Evolutionary conservation across 2,888 invertebrate genomes (phyloP).

Genomic region (Diarsia dahlii): DNA sequence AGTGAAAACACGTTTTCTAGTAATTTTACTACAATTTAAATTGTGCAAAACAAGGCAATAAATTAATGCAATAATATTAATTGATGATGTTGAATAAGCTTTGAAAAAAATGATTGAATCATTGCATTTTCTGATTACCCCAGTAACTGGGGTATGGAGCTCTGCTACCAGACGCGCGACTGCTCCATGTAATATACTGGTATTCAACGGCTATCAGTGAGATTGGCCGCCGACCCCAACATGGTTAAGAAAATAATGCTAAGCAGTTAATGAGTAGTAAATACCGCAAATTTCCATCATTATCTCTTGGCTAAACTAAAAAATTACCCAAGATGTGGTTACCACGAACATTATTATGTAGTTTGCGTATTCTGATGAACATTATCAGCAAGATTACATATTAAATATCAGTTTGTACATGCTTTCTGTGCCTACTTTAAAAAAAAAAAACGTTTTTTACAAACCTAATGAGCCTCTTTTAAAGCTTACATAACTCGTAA

Average conservation of each 20-base stretch:
- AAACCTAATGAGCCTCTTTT: neutral
- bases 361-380: slow-evolving; percentile 4
- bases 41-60: neutral
- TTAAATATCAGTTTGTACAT: neutral
- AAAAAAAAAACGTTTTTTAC: neutral
- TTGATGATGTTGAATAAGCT: no score
- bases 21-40: neutral
- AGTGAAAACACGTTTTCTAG: neutral
- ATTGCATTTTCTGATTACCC: neutral
- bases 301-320: neutral
- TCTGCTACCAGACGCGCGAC: no score
- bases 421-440: neutral
- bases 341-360: slow-evolving; percentile 20
- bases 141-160: neutral
- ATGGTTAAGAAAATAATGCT: neutral
- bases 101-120: neutral
- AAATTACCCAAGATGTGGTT: slow-evolving; percentile 15
- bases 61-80: neutral
- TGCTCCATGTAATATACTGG: neutral
- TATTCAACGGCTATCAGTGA: neutral
- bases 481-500: no score
- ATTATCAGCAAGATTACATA: slow-evolving; percentile 1
- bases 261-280: neutral
- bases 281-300: neutral
- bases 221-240: neutral